Evolutionary conservation across 2,797 vertebrate species (phyloP).

Genomic region (Vespertilio murinus): DNA sequence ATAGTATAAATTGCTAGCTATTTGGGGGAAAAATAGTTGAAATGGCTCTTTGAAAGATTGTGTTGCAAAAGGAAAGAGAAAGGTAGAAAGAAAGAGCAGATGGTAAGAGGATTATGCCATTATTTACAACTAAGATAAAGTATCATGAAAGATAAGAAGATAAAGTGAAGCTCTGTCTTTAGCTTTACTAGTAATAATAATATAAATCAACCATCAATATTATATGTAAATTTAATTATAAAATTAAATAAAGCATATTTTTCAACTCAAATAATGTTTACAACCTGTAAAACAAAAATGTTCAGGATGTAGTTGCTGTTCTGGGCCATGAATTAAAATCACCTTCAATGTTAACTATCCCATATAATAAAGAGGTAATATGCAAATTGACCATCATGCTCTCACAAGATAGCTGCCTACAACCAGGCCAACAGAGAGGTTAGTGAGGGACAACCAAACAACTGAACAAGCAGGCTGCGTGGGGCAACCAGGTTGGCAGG

Average conservation of each 20-base stretch:
- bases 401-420: no score
- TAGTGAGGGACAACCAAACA: no score
- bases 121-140: constrained; percentile 1
- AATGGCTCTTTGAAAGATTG: constrained; percentile 7
- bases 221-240: not conserved
- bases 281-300: not conserved
- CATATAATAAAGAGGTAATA: no score
- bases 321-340: not conserved
- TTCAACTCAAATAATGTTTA: constrained; percentile 19
- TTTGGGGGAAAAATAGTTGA: not conserved
- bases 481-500: no score
- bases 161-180: not conserved
- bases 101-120: not conserved
- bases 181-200: constrained; percentile 4
- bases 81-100: not conserved
- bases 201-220: not conserved
- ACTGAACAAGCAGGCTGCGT: no score
- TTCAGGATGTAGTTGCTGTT: not conserved
- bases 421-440: no score
- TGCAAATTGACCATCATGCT: no score
- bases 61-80: not conserved
- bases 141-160: not conserved
- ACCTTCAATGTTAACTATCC: not conserved
- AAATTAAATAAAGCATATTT: not conserved
- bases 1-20: not conserved